phyloP scores from a whole-genome alignment of 2,888 invertebrate species.

The Pachydiplax longipennis region DNA sequence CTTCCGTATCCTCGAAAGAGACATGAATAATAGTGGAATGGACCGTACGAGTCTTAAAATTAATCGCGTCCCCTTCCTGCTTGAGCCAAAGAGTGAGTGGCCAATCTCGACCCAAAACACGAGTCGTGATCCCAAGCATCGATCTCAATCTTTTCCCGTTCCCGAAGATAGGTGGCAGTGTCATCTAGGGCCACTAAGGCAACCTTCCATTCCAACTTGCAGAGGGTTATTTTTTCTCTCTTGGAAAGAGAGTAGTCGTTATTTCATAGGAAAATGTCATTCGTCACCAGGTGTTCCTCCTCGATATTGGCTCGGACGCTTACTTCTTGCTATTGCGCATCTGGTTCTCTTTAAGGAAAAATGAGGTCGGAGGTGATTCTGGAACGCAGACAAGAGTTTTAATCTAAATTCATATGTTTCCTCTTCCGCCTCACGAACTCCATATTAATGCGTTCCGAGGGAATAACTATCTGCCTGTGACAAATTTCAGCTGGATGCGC shows the following conservation, averaged over 20 bases:
- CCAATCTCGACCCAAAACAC: slow-evolving; percentile 38
- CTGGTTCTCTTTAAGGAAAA: not conserved
- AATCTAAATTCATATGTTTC: too few species aligned
- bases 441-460: too few species aligned
- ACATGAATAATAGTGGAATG: not conserved
- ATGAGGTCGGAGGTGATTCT: too few species aligned
- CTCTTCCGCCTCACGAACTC: too few species aligned
- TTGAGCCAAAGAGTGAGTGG: slow-evolving; percentile 9
- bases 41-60: slow-evolving; percentile 20
- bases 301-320: not conserved
- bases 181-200: not conserved
- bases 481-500: too few species aligned
- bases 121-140: slow-evolving; percentile 27
- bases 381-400: too few species aligned
- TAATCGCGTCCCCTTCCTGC: slow-evolving; percentile 5
- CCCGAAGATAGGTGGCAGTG: slow-evolving; percentile 25
- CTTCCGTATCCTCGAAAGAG: not conserved
- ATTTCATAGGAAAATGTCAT: not conserved
- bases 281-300: not conserved
- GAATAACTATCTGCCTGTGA: too few species aligned
- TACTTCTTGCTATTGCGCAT: not conserved
- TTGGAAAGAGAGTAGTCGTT: not conserved
- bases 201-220: not conserved
- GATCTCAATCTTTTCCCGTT: not conserved
- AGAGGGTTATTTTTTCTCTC: not conserved